These are phyloP conservation scores for Vespertilio murinus DNA, from an alignment of 2,797 vertebrate species.

Conservation along the genomic window DNA sequence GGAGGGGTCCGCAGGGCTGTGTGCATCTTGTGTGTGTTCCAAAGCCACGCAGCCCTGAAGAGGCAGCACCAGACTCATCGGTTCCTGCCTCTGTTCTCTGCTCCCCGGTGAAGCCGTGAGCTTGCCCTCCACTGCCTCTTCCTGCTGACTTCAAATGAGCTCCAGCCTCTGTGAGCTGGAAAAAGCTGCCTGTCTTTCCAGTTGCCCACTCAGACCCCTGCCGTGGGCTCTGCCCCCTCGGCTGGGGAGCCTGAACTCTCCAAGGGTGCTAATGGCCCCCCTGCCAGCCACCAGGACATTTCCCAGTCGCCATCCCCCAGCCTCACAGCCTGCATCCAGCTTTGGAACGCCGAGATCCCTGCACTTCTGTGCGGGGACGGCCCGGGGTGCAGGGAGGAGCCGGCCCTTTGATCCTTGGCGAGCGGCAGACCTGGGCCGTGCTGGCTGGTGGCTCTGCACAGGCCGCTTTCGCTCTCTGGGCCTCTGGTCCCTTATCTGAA, in stretches of 20 bases:
- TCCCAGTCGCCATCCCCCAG: slow-evolving; percentile 15
- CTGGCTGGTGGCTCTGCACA: neutral
- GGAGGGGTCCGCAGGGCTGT: neutral
- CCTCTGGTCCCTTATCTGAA: neutral
- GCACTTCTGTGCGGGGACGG: neutral
- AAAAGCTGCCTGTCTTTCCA: slow-evolving; percentile 15
- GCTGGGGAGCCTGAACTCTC: neutral
- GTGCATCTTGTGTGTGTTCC: neutral
- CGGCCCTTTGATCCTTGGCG: neutral
- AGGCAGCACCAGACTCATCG: neutral
- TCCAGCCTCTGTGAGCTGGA: neutral
- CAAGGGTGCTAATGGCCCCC: slow-evolving; percentile 57
- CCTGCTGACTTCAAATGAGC: slow-evolving; percentile 56
- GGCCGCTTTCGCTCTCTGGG: neutral
- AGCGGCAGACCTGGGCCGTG: neutral
- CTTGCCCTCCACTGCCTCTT: neutral
- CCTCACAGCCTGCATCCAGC: neutral
- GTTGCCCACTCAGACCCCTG: slow-evolving; percentile 62
- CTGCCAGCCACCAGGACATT: slow-evolving; percentile 36
- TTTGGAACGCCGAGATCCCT: slow-evolving; percentile 47
- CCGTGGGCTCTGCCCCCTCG: slow-evolving; percentile 33
- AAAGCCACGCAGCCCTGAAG: neutral
- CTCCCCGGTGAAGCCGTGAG: neutral
- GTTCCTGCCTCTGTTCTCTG: slow-evolving; percentile 30
- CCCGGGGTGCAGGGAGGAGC: neutral